phyloP scores from a whole-genome alignment of 2,113 vertebrate genomes.

The Cyanoramphus novaezelandiae region DNA sequence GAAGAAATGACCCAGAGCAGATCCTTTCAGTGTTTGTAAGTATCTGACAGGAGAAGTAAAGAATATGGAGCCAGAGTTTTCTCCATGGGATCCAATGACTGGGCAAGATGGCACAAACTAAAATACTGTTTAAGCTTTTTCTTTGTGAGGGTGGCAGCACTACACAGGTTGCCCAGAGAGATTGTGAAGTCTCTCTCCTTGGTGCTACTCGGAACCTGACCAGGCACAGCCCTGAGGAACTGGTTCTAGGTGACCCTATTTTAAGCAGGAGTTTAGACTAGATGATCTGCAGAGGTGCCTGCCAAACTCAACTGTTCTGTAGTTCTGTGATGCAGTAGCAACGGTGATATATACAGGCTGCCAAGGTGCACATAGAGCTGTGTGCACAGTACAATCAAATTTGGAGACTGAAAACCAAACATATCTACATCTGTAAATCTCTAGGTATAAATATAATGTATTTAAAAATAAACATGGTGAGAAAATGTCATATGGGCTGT shows the following conservation, averaged over 20 bases:
- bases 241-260: not conserved
- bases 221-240: not conserved
- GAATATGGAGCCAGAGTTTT: not conserved
- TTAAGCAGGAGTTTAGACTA: not conserved
- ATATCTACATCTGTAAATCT: not conserved
- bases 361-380: accelerated
- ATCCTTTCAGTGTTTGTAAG: not conserved
- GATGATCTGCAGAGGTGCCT: not conserved
- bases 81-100: not conserved
- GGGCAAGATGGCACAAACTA: not conserved
- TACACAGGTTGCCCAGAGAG: not conserved
- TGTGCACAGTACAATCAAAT: not conserved
- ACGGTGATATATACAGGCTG: not conserved
- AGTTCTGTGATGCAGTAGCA: not conserved
- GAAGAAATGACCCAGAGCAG: not conserved
- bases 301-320: not conserved
- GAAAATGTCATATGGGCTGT: not conserved
- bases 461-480: not conserved
- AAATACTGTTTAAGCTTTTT: not conserved
- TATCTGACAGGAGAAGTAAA: not conserved
- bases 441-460: not conserved
- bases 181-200: no score
- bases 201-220: no score
- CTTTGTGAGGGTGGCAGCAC: not conserved
- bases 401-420: not conserved